These are phyloP conservation scores for Strigops habroptila DNA, from an alignment of 2,113 vertebrate genomes.

Conservation along the genomic window DNA sequence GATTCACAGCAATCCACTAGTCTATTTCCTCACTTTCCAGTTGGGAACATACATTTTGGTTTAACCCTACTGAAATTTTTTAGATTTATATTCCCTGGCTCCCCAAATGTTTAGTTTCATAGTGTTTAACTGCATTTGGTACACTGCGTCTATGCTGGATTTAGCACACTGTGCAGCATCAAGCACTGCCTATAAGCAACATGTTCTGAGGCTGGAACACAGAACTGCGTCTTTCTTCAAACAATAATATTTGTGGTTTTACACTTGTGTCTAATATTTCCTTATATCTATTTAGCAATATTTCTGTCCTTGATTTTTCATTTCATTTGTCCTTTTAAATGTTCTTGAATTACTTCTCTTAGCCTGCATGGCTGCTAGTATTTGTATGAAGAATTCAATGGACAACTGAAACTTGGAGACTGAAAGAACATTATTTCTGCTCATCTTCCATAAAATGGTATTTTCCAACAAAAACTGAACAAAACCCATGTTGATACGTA, in stretches of 20 bases:
- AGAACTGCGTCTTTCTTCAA: not conserved
- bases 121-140: not conserved
- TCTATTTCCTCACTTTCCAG: not conserved
- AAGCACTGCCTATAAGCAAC: not conserved
- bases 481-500: not conserved
- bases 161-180: not conserved
- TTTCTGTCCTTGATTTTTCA: not conserved
- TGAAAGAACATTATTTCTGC: not conserved
- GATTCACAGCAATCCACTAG: not conserved
- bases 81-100: not conserved
- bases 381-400: not conserved
- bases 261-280: not conserved
- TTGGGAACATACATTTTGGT: not conserved
- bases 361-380: not conserved
- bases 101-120: not conserved
- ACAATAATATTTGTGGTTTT: not conserved
- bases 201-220: not conserved
- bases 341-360: not conserved
- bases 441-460: not conserved
- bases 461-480: not conserved
- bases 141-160: not conserved
- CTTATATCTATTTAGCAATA: not conserved
- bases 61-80: not conserved
- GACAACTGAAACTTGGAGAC: not conserved
- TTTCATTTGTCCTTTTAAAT: not conserved